Evolutionary conservation across 1,140 invertebrate species (phyloP).

Genomic region (Cecropterus lyciades): DNA sequence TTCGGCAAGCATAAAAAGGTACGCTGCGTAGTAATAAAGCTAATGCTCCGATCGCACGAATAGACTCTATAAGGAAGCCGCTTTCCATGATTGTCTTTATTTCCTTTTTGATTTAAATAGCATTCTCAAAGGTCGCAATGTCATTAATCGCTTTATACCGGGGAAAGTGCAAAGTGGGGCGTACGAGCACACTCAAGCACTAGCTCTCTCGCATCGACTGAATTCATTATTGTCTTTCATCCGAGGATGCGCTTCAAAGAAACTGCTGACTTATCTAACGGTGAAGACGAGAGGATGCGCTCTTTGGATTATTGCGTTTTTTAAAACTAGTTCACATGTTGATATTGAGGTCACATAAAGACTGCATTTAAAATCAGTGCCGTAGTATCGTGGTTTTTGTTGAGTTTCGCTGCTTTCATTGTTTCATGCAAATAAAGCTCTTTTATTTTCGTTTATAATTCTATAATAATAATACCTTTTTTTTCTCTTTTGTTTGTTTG

Average conservation of each 20-base stretch:
- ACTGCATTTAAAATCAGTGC: no score
- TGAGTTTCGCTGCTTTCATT: no score
- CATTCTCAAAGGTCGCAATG: slow-evolving; percentile 56
- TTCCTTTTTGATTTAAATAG: slow-evolving; percentile 62
- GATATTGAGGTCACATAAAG: slow-evolving; percentile 40
- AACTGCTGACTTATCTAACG: slow-evolving; percentile 61
- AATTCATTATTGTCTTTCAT: slow-evolving; percentile 74
- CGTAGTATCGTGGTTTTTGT: no score
- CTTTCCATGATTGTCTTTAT: slow-evolving; percentile 59
- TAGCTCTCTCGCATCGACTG: slow-evolving; percentile 51
- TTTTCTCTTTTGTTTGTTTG: no score
- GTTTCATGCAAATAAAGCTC: no score
- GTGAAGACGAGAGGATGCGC: slow-evolving; percentile 40
- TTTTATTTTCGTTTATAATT: no score
- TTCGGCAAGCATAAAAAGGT: slow-evolving; percentile 20
- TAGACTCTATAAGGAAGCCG: slow-evolving; percentile 42
- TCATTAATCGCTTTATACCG: slow-evolving; percentile 73
- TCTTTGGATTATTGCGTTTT: slow-evolving; percentile 63
- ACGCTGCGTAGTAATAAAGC: slow-evolving; percentile 21
- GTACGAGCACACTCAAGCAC: slow-evolving; percentile 59
- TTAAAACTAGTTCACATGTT: slow-evolving; percentile 46
- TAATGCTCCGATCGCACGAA: slow-evolving; percentile 24
- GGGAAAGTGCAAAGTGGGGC: slow-evolving; percentile 68
- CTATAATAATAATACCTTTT: no score
- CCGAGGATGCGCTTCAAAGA: slow-evolving; percentile 68